Evolutionary conservation across 2,113 vertebrate genomes (phyloP).

Genomic region (Barnardius zonarius): DNA sequence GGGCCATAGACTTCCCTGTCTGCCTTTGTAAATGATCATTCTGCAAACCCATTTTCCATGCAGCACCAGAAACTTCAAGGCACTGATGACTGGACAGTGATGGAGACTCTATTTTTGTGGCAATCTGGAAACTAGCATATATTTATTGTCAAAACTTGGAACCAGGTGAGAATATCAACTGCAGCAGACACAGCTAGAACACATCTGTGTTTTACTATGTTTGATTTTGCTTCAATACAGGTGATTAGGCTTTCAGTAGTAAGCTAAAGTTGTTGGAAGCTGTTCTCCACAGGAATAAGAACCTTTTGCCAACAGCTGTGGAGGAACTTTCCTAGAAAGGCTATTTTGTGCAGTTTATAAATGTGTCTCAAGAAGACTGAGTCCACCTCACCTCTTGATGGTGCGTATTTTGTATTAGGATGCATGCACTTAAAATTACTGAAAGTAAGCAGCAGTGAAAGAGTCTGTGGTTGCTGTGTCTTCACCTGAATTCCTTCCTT

Average conservation of each 20-base stretch:
- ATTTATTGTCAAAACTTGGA: neutral
- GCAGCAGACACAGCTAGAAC: neutral
- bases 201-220: neutral
- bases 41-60: neutral
- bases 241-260: neutral
- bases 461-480: neutral
- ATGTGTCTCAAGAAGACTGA: neutral
- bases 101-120: neutral
- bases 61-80: neutral
- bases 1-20: accelerated
- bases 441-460: neutral
- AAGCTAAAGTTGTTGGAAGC: neutral
- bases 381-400: neutral
- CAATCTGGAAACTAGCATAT: neutral
- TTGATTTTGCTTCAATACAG: neutral
- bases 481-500: neutral
- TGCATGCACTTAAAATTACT: too few species aligned
- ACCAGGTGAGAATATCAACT: neutral
- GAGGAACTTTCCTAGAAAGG: neutral
- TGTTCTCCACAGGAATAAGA: neutral
- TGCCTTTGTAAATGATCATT: neutral
- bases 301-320: neutral
- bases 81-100: neutral
- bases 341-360: neutral
- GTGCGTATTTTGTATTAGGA: neutral